Conservation (phyloP, 2,113 vertebrate genomes). For the Atlantisia rogersi region DNA sequence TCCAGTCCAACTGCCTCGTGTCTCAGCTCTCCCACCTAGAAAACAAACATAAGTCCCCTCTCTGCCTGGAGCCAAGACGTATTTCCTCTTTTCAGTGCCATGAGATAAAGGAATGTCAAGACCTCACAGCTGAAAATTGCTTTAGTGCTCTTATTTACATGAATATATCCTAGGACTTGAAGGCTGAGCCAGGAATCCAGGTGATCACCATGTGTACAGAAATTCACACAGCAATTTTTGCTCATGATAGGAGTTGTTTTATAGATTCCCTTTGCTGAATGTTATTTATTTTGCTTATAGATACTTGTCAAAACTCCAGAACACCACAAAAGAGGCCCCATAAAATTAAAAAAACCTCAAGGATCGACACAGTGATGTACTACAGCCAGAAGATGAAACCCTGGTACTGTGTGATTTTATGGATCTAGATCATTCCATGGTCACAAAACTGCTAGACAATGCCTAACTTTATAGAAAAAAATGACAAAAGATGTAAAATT, state of each 20-base stretch:
- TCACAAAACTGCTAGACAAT: not conserved
- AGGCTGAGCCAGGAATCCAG: not conserved
- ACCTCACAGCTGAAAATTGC: not conserved
- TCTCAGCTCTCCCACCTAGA: not conserved
- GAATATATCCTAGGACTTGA: fast-evolving
- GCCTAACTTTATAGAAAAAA: not conserved
- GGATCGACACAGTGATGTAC: not conserved
- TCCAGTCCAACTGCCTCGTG: not conserved
- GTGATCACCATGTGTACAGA: not conserved
- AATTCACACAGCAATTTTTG: not conserved
- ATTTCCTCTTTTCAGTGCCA: not conserved
- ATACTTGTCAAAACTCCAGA: not conserved
- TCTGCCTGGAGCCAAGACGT: not conserved
- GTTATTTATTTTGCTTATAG: not conserved
- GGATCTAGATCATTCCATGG: not conserved
- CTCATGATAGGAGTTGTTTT: not conserved
- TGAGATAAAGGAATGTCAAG: not conserved
- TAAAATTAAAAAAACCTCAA: not conserved
- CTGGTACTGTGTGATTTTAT: fast-evolving
- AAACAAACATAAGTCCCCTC: not conserved
- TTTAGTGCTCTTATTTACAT: not conserved
- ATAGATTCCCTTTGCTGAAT: not conserved
- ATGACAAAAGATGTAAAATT: not conserved
- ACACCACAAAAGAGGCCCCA: not conserved
- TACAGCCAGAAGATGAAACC: not conserved